phyloP scores from a whole-genome alignment of 1,140 invertebrate species.

The Leptopilina clavipes region DNA sequence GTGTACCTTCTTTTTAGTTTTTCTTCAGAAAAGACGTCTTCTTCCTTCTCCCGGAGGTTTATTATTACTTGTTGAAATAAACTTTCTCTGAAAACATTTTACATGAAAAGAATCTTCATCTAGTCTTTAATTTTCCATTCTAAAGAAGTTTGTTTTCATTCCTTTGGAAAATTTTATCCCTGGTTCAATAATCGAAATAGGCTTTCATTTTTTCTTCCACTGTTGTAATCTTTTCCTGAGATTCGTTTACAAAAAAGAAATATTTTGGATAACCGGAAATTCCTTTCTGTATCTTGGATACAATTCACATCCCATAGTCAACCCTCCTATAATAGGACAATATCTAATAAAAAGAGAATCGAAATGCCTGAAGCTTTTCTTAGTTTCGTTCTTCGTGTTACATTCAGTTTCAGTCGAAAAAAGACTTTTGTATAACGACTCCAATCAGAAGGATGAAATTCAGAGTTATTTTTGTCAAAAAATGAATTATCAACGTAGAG shows the following conservation, averaged over 20 bases:
- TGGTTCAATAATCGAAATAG: slow-evolving; percentile 63
- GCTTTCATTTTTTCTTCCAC: slow-evolving; percentile 43
- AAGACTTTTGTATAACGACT: background rate
- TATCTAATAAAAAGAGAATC: slow-evolving; percentile 63
- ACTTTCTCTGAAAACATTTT: slow-evolving; percentile 12
- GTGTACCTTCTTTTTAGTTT: background rate
- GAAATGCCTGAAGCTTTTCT: slow-evolving; percentile 50
- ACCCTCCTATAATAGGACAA: slow-evolving; percentile 59
- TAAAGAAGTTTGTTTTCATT: no score
- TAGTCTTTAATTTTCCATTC: slow-evolving; percentile 1
- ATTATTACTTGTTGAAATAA: slow-evolving; percentile 28
- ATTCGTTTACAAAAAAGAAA: slow-evolving; percentile 1
- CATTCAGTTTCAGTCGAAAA: background rate
- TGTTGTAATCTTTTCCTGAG: background rate
- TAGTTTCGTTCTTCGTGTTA: slow-evolving; percentile 40
- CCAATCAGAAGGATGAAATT: no score
- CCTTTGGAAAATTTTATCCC: no score
- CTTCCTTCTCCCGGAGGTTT: background rate
- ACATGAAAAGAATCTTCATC: slow-evolving; percentile 38
- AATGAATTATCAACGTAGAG: no score
- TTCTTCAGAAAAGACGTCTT: slow-evolving; percentile 1
- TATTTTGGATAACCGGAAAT: slow-evolving; percentile 2
- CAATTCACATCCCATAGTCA: slow-evolving; percentile 13
- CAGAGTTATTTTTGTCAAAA: no score
- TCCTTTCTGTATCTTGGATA: background rate